These are phyloP conservation scores for Drosophila subpulchrella DNA, from an alignment of 1,140 invertebrate genomes.

Conservation along the genomic window DNA sequence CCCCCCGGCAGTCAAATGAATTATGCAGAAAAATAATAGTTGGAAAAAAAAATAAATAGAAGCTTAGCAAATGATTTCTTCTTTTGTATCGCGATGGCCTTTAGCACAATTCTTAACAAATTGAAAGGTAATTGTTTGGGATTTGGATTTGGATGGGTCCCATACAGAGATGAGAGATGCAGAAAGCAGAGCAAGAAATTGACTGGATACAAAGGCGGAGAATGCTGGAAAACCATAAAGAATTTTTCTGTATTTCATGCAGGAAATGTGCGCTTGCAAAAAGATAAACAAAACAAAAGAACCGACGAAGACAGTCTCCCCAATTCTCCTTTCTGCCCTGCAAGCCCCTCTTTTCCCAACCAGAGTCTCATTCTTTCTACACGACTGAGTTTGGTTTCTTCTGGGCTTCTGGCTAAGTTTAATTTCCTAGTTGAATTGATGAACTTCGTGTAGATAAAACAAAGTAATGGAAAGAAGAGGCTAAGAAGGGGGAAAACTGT, in stretches of 20 bases:
- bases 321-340: not conserved
- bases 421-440: constrained; percentile 76
- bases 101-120: constrained; percentile 62
- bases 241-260: constrained; percentile 56
- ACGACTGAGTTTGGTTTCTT: constrained; percentile 64
- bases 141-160: constrained; percentile 7
- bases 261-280: constrained; percentile 57
- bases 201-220: constrained; percentile 10
- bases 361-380: constrained; percentile 63
- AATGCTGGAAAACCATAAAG: constrained; percentile 38
- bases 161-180: constrained; percentile 2
- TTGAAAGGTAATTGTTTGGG: constrained; percentile 72
- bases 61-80: constrained; percentile 39
- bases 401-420: constrained; percentile 57
- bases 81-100: constrained; percentile 30
- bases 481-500: constrained; percentile 47
- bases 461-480: constrained; percentile 6
- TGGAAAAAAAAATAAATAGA: constrained; percentile 22
- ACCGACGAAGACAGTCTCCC: constrained; percentile 33
- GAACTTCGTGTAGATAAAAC: constrained; percentile 75
- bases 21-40: constrained; percentile 20
- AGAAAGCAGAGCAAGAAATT: constrained; percentile 34
- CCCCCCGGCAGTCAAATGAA: constrained; percentile 13
- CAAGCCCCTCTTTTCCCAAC: not conserved
- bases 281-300: constrained; percentile 58